Evolutionary conservation across 2,113 vertebrate species (phyloP).

Genomic region (Neofelis nebulosa): DNA sequence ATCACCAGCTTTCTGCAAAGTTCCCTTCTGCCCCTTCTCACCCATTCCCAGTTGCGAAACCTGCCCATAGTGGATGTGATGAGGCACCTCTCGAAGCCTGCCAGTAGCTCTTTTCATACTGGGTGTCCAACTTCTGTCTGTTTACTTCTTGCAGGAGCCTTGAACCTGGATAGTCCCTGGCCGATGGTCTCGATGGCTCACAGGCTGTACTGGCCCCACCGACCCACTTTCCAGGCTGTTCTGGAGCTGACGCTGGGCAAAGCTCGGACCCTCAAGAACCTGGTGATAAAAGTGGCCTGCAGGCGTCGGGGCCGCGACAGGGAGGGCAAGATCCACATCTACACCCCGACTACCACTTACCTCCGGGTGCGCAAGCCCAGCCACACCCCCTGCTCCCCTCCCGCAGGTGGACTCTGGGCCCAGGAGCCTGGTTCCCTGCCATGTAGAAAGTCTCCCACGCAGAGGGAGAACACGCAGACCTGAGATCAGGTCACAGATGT

Average conservation of each 20-base stretch:
- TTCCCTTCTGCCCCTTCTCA: background rate
- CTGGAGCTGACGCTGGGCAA: constrained; percentile 87
- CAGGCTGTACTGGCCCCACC: constrained; percentile 86
- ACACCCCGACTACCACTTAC: constrained; percentile 86
- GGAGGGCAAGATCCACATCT: constrained; percentile 87
- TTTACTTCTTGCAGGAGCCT: constrained; percentile 80
- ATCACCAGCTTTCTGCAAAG: background rate
- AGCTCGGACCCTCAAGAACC: constrained; percentile 85
- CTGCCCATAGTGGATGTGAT: accelerated
- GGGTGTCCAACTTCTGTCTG: background rate
- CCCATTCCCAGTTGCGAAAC: background rate
- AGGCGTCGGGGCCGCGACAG: constrained; percentile 82
- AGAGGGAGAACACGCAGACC: background rate
- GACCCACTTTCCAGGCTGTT: constrained; percentile 82
- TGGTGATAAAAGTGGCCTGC: constrained; percentile 86
- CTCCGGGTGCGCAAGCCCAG: constrained; percentile 81
- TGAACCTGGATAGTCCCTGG: constrained; percentile 92
- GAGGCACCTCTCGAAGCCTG: background rate
- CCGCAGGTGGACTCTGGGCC: accelerated
- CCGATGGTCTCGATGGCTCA: constrained; percentile 86
- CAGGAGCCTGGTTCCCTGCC: accelerated
- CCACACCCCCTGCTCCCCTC: too few relatives aligned
- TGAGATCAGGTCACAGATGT: accelerated
- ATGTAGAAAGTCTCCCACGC: accelerated
- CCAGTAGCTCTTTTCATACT: background rate